Base-by-base conservation (phyloP, 1,140 invertebrate genomes). In the Diprion similis region DNA sequence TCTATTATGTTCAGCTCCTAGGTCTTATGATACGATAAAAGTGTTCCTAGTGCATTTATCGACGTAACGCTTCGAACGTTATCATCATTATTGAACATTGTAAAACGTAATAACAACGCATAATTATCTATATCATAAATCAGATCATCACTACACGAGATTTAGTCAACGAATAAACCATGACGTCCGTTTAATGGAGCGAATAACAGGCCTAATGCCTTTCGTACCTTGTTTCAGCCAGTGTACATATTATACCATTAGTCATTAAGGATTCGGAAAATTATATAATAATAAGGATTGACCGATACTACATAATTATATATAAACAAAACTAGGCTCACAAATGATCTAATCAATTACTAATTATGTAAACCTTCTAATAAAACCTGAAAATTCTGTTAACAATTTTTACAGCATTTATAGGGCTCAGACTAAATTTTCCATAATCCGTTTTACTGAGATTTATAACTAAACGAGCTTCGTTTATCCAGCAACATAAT, bases 321-420 rank as follows among this genome's bases (percentile, higher is more conserved):
- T 75, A 75, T 75, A 75, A 47, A 71, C 67, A 47, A 66, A 59
- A 72, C n/a, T 46, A 51, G 66, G 37, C 17, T 68, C 17, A 68
- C 8, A 65, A 75, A 71, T 77, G 70, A 77, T 74, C 68, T 51
- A 47, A 70, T 59, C 51, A 47, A 47, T 46, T 17, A 46, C 71
- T 82, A 80, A 80, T 80, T 80, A 79, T 84, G 84, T 86, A 83
- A 83, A 82, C 76, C 74, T 85, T 86, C 83, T 85, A 87, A 87
- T 86, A 87, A 86, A 87, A 81, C 75, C 78, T 81, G 79, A 82
- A 75, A 81, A 82, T 81, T 84, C 80, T 86, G 51, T 59, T 59
- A 59, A 59, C n/a, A 6, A 59, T 59, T 59, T 37, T 37, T 37
- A 37, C 6, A 37, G 24, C 24, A 37, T 37, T 37, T 37, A 37